phyloP scores from a whole-genome alignment of 2,113 vertebrate species.

The Laticauda colubrina region DNA sequence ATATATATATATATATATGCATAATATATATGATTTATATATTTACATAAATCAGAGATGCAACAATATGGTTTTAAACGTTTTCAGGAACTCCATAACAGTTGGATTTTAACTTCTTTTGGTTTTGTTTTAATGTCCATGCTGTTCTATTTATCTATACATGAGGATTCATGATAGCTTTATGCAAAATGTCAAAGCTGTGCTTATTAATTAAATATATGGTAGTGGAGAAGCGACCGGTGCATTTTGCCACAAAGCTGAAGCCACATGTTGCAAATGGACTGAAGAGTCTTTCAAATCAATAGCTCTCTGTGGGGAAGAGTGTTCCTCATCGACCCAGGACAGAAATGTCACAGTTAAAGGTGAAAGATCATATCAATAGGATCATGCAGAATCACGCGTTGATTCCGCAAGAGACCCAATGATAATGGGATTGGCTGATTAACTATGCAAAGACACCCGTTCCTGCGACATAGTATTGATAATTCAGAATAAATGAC shows the following conservation, averaged over 20 bases:
- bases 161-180: neutral
- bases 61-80: neutral
- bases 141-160: neutral
- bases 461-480: conserved; percentile 76
- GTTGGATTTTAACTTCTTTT: neutral
- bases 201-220: conserved; percentile 8
- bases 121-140: neutral
- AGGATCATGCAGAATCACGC: conserved; percentile 73
- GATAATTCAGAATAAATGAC: conserved; percentile 45
- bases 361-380: conserved; percentile 82
- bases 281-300: conserved; percentile 75
- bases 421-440: conserved; percentile 88
- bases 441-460: conserved; percentile 79
- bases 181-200: neutral
- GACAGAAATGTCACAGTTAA: conserved; percentile 76
- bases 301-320: conserved; percentile 81
- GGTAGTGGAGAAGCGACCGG: neutral
- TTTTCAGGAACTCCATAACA: neutral
- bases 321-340: conserved; percentile 85
- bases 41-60: neutral
- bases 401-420: conserved; percentile 70
- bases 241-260: conserved; percentile 48
- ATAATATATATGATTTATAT: too few relatives aligned
- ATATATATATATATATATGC: too few relatives aligned
- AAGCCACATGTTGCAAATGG: conserved; percentile 60